Base-by-base conservation (phyloP, 1,140 invertebrate species). In the Lanistes nyassanus region DNA sequence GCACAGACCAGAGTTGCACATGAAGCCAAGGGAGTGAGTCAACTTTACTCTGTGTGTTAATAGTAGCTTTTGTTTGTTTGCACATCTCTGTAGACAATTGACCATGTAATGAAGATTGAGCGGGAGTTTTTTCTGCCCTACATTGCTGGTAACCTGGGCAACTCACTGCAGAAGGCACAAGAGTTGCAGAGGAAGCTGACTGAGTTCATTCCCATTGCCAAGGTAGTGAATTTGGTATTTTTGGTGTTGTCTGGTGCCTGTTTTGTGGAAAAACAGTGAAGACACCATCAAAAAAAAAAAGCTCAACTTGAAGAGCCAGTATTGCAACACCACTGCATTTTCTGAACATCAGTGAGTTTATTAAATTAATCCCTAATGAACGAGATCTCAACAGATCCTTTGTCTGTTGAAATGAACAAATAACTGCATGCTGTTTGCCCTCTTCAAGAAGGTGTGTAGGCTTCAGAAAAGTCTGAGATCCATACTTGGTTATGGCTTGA, bases 181-280 rank as follows among this genome's bases (percentile, higher is more conserved):
- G 90, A 92, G 83, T 88, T 95, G 47, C 90, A 93, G 80, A 88
- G 89, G 62, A 93, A 93, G 85, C 88, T 92, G 58, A 85, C 89
- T 31, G 89, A 90, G 26, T 92, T 94, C 80, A 81, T 92, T 71
- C 91, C 92, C 16, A 91, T 92, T 82, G 89, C 93, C 39, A 92
- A 92, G 85, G 89, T 90, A 88, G 75, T 39, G 47, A 23, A 6
- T 39, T 67, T 67, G 62, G 34, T 51, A 16, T 56, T 51, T 36
- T 72, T 56, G 34, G 16, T 72, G 70, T 72, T 72, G 70, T 72
- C 70, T 72, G 70, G 29, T 62, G 19, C 42, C 42, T 47, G 42
- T 47, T 47, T 47, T 47, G 42, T 47, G 42, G 42, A 47, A 47
- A 47, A 47, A 47, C 42, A 47, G 42, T 47, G 42, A 47, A 47